A percentile compares a stretch with the other conserved stretches of the same genome.
phyloP scores from a whole-genome alignment of 1,140 invertebrate genomes.

The Zaprionus inermis region DNA sequence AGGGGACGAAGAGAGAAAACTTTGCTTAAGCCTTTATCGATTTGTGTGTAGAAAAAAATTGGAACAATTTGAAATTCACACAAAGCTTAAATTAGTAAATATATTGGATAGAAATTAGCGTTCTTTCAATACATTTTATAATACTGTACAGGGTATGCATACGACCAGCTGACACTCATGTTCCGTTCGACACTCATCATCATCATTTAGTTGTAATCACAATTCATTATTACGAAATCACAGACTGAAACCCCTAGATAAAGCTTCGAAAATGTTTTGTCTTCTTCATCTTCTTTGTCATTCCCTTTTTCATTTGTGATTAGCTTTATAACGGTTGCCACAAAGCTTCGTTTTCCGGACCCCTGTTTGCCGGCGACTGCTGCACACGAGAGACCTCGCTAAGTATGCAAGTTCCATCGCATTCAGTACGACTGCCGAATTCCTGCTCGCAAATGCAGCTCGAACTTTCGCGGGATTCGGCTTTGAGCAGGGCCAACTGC shows the following conservation, averaged over 20 bases:
- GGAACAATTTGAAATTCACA: conserved; percentile 1
- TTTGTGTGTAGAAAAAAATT: not conserved
- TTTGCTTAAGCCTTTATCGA: conserved; percentile 7
- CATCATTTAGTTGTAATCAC: conserved; percentile 63
- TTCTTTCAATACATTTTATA: conserved; percentile 38
- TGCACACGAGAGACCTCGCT: conserved; percentile 73
- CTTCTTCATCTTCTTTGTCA: not conserved
- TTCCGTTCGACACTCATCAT: conserved; percentile 8
- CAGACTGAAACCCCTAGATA: conserved; percentile 36
- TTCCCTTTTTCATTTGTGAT: not conserved
- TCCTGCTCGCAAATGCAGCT: conserved; percentile 76
- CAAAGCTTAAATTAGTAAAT: conserved; percentile 20
- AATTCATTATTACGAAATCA: conserved; percentile 76
- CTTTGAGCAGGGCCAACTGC: conserved; percentile 55
- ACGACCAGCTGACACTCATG: conserved; percentile 11
- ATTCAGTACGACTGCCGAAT: conserved; percentile 72
- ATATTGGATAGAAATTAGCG: conserved; percentile 16
- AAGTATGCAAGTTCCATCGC: conserved; percentile 73
- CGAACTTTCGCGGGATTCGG: conserved; percentile 49
- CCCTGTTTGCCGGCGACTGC: conserved; percentile 26
- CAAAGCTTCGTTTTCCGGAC: conserved; percentile 25
- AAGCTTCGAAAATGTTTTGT: conserved; percentile 10
- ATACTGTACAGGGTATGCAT: conserved; percentile 67
- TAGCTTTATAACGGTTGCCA: conserved; percentile 62
- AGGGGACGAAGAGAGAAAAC: conserved; percentile 4